Conservation (phyloP, 2,797 vertebrate genomes). For the Acomys russatus region DNA sequence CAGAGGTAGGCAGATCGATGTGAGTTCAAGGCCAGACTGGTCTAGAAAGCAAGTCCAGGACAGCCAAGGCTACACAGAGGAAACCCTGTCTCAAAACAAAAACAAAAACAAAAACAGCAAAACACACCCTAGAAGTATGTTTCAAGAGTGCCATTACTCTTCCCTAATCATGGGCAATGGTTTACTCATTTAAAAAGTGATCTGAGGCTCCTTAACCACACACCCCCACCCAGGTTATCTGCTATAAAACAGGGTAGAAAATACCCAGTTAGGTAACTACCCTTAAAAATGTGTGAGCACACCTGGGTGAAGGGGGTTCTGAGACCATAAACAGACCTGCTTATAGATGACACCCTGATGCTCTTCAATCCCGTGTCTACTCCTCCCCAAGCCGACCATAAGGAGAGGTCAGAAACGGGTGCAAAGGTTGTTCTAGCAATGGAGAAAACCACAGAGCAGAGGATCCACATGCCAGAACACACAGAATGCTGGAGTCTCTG, state of each 20-base stretch:
- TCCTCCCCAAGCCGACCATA: constrained; percentile 16
- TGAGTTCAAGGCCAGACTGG: no score
- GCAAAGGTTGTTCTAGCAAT: background rate
- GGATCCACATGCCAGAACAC: background rate
- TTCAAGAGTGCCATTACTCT: constrained; percentile 48
- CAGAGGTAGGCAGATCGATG: no score
- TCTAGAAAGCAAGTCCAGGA: no score
- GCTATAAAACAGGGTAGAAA: constrained; percentile 63
- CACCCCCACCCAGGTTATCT: constrained; percentile 20
- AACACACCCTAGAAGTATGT: background rate
- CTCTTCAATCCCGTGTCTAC: background rate
- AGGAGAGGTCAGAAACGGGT: background rate
- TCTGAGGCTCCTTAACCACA: background rate
- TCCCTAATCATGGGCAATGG: background rate
- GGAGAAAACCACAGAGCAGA: background rate
- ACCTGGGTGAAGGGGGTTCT: background rate
- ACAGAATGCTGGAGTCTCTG: background rate
- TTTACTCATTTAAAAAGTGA: constrained; percentile 36
- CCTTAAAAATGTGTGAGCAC: background rate
- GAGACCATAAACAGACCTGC: background rate
- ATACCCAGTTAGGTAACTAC: background rate
- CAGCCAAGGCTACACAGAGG: no score
- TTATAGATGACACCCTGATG: background rate
- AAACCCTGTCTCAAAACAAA: no score
- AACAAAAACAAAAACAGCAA: no score